Evolutionary conservation across 2,113 vertebrate species (phyloP), one percentile per base, ranked within the genome.

Genomic region (Eupsittula cactorum): DNA sequence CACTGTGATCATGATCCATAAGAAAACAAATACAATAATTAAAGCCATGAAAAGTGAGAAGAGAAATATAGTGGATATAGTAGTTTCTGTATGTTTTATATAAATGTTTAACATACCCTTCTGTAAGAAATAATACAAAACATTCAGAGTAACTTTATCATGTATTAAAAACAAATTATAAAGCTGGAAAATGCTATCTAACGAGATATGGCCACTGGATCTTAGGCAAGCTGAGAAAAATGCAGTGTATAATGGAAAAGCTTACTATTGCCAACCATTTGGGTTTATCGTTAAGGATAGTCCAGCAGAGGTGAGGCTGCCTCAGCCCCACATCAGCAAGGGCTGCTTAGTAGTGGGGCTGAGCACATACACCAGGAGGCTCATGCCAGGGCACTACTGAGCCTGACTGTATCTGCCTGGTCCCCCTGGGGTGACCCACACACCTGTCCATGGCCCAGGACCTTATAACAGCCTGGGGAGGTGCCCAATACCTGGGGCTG

Each of bases 401-500:
- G 6, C 11, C 28, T 74, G 49, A 8, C 37, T 35, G 42, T 15
- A 28, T 24, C 46, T 76, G 44, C 24, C 68, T 6, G 9, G 3
- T 59, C 19, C 23, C 16, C 25, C 60, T 23, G 4, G 31, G 2
- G 12, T 9, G 27, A 6, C 13, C 7, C 27, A 8, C 31, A 8
- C 39, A 28, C 28, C 35, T 11, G 11, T 41, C 62, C 46, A 55
- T 3, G 8, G 31, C 31, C 27, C 60, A 33, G n/a, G n/a, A 17
- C 6, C 8, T 35, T 29, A 10, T 4, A 6, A 2, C 25, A 81
- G 52, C 18, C 13, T 11, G 3, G 1, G 7, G n/a, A 67, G 16
- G 23, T 53, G n/a, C 9, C 39, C 2, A 0, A 0, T 37, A 44
- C n/a, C 17, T 0, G 0, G 60, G 8, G 21, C 57, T 11, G 55